A percentile compares a stretch with the other conserved stretches of the same genome.
phyloP scores from a whole-genome alignment of 1,140 invertebrate species.

The Choristoneura fumiferana region DNA sequence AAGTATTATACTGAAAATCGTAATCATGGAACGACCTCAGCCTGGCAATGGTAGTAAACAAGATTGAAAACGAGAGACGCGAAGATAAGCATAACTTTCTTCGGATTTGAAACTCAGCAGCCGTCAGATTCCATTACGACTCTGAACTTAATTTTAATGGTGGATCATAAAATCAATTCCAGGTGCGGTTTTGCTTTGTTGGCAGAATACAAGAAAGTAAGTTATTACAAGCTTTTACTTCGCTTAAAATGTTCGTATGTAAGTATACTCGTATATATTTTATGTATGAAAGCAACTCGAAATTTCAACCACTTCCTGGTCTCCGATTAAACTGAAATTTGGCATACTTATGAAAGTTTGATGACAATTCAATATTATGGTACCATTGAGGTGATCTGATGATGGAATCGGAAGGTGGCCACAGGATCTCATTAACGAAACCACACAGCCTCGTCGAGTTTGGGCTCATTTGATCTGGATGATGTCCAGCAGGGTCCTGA shows the following conservation, averaged over 20 bases:
- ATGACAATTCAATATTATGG: too few relatives aligned
- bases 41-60: conserved; percentile 1
- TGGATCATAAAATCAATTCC: conserved; percentile 12
- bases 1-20: background rate
- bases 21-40: conserved; percentile 7
- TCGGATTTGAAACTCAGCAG: conserved; percentile 15
- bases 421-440: too few relatives aligned
- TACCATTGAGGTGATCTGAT: too few relatives aligned
- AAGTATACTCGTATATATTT: too few relatives aligned
- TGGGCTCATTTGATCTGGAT: too few relatives aligned
- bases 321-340: too few relatives aligned
- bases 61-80: conserved; percentile 5
- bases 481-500: too few relatives aligned
- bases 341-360: too few relatives aligned
- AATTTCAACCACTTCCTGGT: too few relatives aligned
- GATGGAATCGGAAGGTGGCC: too few relatives aligned
- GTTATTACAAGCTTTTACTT: background rate
- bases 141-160: conserved; percentile 14
- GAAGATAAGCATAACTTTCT: conserved; percentile 17
- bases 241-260: background rate
- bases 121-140: conserved; percentile 12
- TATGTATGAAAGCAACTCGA: too few relatives aligned
- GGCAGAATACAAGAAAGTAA: background rate
- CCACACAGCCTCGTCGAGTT: too few relatives aligned
- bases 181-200: conserved; percentile 7